Conservation (phyloP, 2,113 vertebrate species). For the Prochilodus magdalenae region DNA sequence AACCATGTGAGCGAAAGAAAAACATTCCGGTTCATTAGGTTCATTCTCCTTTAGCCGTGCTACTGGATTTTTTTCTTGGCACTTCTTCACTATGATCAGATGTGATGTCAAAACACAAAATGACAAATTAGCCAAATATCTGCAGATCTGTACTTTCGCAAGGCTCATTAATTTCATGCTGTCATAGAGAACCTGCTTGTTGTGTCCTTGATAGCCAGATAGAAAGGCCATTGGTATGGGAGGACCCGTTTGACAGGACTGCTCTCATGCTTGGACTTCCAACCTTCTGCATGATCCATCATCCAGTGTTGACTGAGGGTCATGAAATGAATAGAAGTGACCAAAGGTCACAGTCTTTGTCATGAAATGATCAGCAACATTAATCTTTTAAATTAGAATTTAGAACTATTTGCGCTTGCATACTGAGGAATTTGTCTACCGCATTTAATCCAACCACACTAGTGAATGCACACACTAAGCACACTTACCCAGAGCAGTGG, state of each 20-base stretch:
- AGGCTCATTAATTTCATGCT: neutral
- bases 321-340: neutral
- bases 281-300: neutral
- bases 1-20: neutral
- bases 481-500: too few species aligned
- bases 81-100: neutral
- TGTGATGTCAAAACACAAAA: neutral
- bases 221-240: neutral
- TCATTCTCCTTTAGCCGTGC: neutral
- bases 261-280: constrained; percentile 12
- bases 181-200: neutral
- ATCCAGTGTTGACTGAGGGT: neutral
- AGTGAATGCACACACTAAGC: too few species aligned
- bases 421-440: too few species aligned
- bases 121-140: constrained; percentile 8
- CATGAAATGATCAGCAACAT: neutral
- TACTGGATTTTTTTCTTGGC: neutral
- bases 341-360: neutral
- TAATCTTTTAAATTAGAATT: too few species aligned
- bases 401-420: too few species aligned
- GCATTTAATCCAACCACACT: too few species aligned
- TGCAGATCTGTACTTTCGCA: neutral
- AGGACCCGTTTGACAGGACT: constrained; percentile 45
- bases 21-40: neutral
- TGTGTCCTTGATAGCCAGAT: neutral